Evolutionary conservation across 2,888 invertebrate genomes (phyloP), one percentile per base, ranked within the genome.

Genomic region (Watsonalla binaria): DNA sequence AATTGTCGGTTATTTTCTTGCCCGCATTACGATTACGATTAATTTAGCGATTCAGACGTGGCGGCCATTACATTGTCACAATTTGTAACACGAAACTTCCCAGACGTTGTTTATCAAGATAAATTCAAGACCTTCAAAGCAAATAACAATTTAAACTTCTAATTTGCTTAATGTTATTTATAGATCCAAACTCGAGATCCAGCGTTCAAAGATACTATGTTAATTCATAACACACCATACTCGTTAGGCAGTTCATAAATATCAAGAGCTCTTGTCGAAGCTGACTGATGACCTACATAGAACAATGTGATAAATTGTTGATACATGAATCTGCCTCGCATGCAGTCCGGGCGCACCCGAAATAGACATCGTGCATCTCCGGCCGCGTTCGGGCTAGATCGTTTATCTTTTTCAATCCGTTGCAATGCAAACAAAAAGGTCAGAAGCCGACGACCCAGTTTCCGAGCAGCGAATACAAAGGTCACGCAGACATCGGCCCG

Each of bases 371-470:
- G 80, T 66, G 59, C 57, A 55, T 72, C 72, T 76, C 71, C 81
- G 80, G 52, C 58, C 13, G 54, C 62, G 61, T 62, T 84, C 83
- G 84, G 72, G 63, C 70, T 70, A 75, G 73, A 74, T 80, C 84
- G 81, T 67, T 67, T 63, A 72, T 74, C 76, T 84, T 82, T 82
- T 83, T 82, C 75, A 76, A 80, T 80, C 72, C 75, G 64, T 72
- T 74, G 74, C 75, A 74, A 78, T 71, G 82, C 84, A 84, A 86
- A 85, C 85, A 86, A 82, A 88, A 89, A 87, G 89, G 88, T 88
- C 84, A 87, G 79, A 86, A 80, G 88, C 81, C 87, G 86, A 76
- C 78, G 86, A 84, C 88, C 89, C 74, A 90, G 83, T 88, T 88
- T 84, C 79, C 71, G 72, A 80, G 72, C 76, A 59, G 70, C 74